Evolutionary conservation across 2,797 vertebrate species (phyloP).

Genomic region (Micromesistius poutassou): DNA sequence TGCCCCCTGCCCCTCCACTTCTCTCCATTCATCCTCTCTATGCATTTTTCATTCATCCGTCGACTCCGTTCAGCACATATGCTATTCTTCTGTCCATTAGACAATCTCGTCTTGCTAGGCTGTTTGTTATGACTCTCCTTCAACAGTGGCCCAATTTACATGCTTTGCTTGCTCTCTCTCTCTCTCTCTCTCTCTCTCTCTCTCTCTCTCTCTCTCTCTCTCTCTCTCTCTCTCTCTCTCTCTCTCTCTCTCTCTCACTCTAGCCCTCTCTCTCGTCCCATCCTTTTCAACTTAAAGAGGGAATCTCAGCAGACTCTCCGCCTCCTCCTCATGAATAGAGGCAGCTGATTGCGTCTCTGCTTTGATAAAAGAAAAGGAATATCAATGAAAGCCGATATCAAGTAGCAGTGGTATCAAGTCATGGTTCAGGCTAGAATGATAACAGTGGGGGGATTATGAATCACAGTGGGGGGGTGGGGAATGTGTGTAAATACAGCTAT

Average conservation of each 20-base stretch:
- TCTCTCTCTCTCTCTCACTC: constrained; percentile 10
- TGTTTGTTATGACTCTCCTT: not conserved
- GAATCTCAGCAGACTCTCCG: constrained; percentile 17
- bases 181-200: not conserved
- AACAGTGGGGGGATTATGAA: not conserved
- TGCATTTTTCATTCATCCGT: constrained; percentile 4
- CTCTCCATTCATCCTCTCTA: not conserved
- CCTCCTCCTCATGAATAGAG: constrained; percentile 21
- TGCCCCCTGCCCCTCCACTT: not conserved
- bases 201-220: not conserved
- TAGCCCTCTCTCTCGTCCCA: no score
- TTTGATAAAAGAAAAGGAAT: constrained; percentile 25
- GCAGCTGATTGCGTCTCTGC: constrained; percentile 37
- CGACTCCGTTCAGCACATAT: not conserved
- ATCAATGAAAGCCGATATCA: not conserved
- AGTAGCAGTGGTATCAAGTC: not conserved
- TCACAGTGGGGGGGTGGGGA: constrained; percentile 14
- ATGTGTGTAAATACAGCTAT: constrained; percentile 10
- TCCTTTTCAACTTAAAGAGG: constrained; percentile 57
- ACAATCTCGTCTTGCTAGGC: not conserved
- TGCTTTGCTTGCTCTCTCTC: not conserved
- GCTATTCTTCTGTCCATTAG: not conserved
- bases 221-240: not conserved
- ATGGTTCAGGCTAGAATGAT: not conserved
- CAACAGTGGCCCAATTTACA: not conserved